Evolutionary conservation across 2,113 vertebrate species (phyloP).

Genomic region (Embiotoca jacksoni): DNA sequence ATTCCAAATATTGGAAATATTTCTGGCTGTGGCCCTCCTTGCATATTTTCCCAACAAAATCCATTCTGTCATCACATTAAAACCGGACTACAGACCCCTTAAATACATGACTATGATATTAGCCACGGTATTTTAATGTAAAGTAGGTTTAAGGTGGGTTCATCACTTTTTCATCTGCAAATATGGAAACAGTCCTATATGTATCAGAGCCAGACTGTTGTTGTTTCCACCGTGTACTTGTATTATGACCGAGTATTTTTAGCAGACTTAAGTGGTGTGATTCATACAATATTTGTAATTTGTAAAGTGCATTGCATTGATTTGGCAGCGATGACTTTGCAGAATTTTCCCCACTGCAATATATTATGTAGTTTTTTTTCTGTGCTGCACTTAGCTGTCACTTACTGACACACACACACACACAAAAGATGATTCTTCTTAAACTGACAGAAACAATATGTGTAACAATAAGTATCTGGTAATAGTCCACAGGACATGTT

Average conservation of each 20-base stretch:
- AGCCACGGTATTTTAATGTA: neutral
- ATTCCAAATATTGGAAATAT: too few species aligned
- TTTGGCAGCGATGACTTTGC: constrained; percentile 45
- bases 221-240: neutral
- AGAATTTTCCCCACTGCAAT: constrained; percentile 27
- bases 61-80: too few species aligned
- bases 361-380: constrained; percentile 19
- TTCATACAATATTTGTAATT: constrained; percentile 41
- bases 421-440: constrained; percentile 30
- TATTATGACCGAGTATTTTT: constrained; percentile 22
- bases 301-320: constrained; percentile 41
- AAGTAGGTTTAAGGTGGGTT: neutral
- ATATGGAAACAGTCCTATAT: too few species aligned
- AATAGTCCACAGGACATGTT: constrained; percentile 14
- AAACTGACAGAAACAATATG: constrained; percentile 26
- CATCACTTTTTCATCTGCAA: too few species aligned
- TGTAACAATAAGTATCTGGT: constrained; percentile 12
- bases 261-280: constrained; percentile 12
- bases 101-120: too few species aligned
- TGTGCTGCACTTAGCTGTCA: constrained; percentile 23
- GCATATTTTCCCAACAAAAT: too few species aligned
- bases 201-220: too few species aligned
- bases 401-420: neutral
- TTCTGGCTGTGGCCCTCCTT: too few species aligned
- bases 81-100: too few species aligned